A percentile compares a stretch with the other conserved stretches of the same genome.
phyloP scores from a whole-genome alignment of 2,888 invertebrate species.

The Orchesella flavescens region DNA sequence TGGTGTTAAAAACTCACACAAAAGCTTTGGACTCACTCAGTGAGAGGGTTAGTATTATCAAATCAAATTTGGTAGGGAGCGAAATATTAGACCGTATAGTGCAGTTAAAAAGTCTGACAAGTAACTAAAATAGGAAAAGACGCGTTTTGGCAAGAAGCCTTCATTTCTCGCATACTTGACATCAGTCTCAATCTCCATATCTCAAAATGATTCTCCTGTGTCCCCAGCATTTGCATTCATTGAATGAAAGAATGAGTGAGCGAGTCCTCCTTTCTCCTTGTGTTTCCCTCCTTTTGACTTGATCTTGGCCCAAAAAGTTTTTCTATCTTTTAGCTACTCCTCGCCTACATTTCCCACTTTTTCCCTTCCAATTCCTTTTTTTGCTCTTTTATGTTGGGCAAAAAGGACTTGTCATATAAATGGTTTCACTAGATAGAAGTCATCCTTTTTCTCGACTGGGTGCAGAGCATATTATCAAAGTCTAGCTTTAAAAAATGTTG shows the following conservation, averaged over 20 bases:
- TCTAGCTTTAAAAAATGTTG: too few species aligned
- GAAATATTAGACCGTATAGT: conserved; percentile 3
- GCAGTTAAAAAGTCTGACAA: conserved; percentile 39
- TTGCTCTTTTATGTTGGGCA: too few species aligned
- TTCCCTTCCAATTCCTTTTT: conserved; percentile 9
- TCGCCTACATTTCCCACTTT: conserved; percentile 32
- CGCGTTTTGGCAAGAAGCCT: conserved; percentile 64
- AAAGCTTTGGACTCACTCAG: not conserved
- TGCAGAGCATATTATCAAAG: too few species aligned
- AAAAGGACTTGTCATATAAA: too few species aligned
- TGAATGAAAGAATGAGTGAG: conserved; percentile 57
- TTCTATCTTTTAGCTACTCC: conserved; percentile 51
- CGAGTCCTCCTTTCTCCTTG: conserved; percentile 37
- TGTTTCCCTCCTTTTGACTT: conserved; percentile 26
- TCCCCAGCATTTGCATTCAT: conserved; percentile 72
- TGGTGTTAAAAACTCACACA: not conserved
- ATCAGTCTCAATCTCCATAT: conserved; percentile 72
- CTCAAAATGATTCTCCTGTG: conserved; percentile 72
- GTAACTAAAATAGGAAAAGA: conserved; percentile 34
- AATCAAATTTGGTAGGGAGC: not conserved
- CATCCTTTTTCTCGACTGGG: too few species aligned
- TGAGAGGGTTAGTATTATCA: not conserved
- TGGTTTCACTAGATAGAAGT: too few species aligned
- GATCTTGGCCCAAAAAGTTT: conserved; percentile 54
- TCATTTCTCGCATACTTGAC: conserved; percentile 70